These are phyloP conservation scores for Dolichallabes microphthalmus DNA, from an alignment of 2,113 vertebrate species.

Conservation along the genomic window DNA sequence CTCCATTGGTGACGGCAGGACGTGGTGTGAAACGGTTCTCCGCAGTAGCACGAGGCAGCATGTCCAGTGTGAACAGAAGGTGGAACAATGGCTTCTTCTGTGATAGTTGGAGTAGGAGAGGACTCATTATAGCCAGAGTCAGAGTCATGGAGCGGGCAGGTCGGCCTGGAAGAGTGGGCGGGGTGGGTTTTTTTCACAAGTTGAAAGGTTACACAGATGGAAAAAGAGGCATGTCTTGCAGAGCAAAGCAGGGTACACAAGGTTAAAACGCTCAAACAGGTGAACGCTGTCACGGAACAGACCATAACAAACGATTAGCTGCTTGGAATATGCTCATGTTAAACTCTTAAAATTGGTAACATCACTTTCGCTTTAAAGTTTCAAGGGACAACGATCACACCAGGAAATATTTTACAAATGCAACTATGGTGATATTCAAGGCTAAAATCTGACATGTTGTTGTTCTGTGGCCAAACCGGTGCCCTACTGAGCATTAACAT, in stretches of 20 bases:
- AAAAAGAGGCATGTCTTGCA: background rate
- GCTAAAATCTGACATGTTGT: background rate
- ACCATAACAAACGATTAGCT: background rate
- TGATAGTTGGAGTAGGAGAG: background rate
- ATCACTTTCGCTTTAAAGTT: background rate
- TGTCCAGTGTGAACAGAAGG: too few relatives aligned
- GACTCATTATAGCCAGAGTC: background rate
- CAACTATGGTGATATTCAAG: background rate
- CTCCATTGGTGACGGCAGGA: background rate
- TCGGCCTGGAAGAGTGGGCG: background rate
- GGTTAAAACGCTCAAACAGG: background rate
- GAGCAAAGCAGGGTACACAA: too few relatives aligned
- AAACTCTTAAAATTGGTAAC: background rate
- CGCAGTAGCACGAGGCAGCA: background rate
- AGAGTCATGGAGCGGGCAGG: background rate
- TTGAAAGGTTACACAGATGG: background rate
- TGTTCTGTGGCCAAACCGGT: background rate
- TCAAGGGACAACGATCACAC: background rate
- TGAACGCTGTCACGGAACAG: background rate
- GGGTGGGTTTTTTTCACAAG: background rate
- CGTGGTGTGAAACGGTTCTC: background rate
- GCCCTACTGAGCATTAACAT: background rate
- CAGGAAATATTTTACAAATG: background rate
- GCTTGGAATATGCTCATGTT: background rate
- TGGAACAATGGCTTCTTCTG: background rate